Conservation (phyloP, 1,140 invertebrate species). For the Phenacoccus solenopsis region DNA sequence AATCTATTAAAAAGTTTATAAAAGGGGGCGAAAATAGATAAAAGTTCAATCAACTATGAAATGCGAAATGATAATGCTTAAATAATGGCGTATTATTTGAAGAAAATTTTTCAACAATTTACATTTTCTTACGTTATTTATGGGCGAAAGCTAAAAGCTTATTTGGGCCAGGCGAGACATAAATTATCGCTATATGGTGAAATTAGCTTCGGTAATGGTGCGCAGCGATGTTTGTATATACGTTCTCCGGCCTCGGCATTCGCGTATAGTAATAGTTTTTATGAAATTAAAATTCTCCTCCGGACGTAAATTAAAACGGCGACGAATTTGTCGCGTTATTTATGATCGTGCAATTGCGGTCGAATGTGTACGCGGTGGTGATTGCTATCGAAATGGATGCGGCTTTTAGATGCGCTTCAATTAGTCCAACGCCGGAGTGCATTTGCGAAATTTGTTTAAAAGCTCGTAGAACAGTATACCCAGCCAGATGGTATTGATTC, state of each 20-base stretch:
- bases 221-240: background rate
- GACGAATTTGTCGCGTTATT: background rate
- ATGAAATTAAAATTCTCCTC: background rate
- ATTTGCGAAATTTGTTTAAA: background rate
- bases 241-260: no score
- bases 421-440: background rate
- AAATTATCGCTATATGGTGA: background rate
- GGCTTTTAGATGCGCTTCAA: background rate
- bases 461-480: background rate
- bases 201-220: background rate
- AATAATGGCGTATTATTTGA: background rate
- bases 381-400: background rate
- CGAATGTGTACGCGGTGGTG: background rate
- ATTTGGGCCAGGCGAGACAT: background rate
- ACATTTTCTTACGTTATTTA: background rate
- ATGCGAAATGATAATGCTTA: background rate
- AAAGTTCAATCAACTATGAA: constrained; percentile 3
- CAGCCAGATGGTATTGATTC: no score
- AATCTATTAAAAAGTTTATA: background rate
- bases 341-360: background rate
- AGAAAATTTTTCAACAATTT: constrained; percentile 3
- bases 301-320: background rate
- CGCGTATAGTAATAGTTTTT: constrained; percentile 4
- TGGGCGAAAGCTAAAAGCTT: background rate
- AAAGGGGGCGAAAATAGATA: background rate